Base-by-base conservation (phyloP, 2,113 vertebrate species). In the Cervus canadensis region DNA sequence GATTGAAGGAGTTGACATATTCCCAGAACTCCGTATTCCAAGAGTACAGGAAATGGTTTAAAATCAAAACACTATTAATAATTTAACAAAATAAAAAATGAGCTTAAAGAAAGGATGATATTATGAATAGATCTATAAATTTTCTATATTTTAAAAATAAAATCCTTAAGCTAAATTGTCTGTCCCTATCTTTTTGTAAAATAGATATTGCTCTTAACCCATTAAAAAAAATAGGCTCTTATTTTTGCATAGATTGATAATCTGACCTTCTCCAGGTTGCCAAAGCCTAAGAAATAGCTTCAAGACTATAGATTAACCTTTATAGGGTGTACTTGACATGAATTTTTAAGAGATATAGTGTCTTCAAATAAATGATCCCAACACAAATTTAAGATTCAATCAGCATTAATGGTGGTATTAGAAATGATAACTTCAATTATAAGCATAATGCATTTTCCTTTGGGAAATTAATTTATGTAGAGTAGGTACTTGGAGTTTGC, bases 301-400 rank as follows among this genome's bases (percentile, higher is more conserved):
- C 82, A 97, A 98, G 95, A 98, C 95, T 95, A 28, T 87, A 97
- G 96, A 97, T 97, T 97, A 97, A 97, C 91, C 94, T 97, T 97
- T 98, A 93, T 84, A 95, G 56, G 71, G n/a, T 96, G 50, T 94
- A 94, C 96, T 97, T 98, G 96, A 97, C 89, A 94, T 96, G 95
- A 98, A 97, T 96, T 97, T 98, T 98, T 98, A 98, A 98, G 84
- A 97, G 95, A 97, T 89, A 96, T 87, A 96, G 86, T 95, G 82
- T 93, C 94, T 95, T 97, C 91, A 96, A 98, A 96, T 97, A 97
- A 97, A 97, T 97, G 96, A 97, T 97, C 86, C 94, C 96, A 97
- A 98, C 78, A 97, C 95, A 98, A 98, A 97, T 97, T 98, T 95
- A 96, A 98, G 96, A 98, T 98, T 98, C 96, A 97, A 97, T 98